Percentiles rank a stretch among this genome's conserved stretches.
Conservation (phyloP, 2,113 vertebrate genomes). For the Lepisosteus oculatus region DNA sequence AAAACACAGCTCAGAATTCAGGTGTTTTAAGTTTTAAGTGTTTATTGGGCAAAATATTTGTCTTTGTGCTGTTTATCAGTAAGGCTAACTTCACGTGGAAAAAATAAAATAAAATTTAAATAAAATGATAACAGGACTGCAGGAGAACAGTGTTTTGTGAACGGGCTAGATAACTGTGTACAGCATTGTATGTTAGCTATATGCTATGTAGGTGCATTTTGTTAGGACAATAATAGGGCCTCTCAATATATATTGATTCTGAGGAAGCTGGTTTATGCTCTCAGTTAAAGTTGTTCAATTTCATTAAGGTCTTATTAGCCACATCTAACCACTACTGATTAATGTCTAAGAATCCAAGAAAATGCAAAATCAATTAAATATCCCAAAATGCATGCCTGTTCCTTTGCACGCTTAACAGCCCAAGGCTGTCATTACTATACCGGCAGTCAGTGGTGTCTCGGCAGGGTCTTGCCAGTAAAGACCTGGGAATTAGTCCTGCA, state of each 20-base stretch:
- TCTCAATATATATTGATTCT: slow-evolving; percentile 31
- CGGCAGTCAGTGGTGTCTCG: not conserved
- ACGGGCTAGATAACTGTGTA: not conserved
- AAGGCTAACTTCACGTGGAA: too few species aligned
- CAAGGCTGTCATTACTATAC: not conserved
- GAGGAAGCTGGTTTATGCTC: slow-evolving; percentile 28
- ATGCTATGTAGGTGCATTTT: not conserved
- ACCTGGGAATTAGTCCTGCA: not conserved
- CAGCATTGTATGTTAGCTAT: not conserved
- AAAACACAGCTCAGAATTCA: too few species aligned
- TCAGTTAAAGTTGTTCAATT: slow-evolving; percentile 37
- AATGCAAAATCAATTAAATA: slow-evolving; percentile 32
- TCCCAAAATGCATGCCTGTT: not conserved
- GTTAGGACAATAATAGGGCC: slow-evolving; percentile 15
- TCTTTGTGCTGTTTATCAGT: too few species aligned
- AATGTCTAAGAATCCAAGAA: slow-evolving; percentile 33
- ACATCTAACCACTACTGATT: slow-evolving; percentile 31
- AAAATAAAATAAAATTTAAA: too few species aligned
- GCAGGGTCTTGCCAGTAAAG: not conserved
- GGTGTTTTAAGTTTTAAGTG: too few species aligned
- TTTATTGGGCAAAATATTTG: too few species aligned
- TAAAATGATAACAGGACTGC: too few species aligned
- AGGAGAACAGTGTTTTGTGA: too few species aligned
- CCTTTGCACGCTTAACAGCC: not conserved
- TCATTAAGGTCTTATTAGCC: slow-evolving; percentile 40